Conservation (phyloP, 2,797 vertebrate species). For the Streptopelia turtur region DNA sequence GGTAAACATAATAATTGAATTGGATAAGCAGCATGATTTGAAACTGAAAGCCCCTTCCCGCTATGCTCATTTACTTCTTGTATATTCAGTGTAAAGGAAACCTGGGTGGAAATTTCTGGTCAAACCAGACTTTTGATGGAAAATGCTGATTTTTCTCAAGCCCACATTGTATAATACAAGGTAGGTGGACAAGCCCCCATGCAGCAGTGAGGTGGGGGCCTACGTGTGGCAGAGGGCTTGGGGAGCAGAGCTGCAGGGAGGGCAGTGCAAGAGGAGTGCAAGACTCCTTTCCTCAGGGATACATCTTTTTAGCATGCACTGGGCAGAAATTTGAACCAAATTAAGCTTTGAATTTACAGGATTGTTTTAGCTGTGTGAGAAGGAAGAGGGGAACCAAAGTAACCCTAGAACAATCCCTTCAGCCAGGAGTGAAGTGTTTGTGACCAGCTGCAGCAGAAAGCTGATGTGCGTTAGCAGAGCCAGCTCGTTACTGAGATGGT, state of each 20-base stretch:
- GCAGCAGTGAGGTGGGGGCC: neutral
- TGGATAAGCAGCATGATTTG: neutral
- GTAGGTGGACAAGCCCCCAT: neutral
- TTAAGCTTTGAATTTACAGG: neutral
- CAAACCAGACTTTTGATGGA: neutral
- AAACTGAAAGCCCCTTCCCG: neutral
- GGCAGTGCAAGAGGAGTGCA: neutral
- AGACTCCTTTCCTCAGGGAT: neutral
- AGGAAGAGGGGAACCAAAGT: neutral
- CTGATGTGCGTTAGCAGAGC: neutral
- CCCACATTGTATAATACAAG: neutral
- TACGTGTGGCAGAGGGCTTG: rapidly evolving
- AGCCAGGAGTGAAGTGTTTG: neutral
- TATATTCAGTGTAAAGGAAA: neutral
- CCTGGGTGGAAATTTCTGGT: neutral
- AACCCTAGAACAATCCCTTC: no score
- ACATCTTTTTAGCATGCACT: neutral
- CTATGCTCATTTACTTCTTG: neutral
- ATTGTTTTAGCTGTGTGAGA: neutral
- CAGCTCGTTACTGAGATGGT: neutral
- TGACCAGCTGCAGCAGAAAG: neutral
- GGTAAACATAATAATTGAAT: neutral
- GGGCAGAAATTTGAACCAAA: neutral
- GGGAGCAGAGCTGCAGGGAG: neutral
- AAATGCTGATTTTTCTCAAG: neutral